Conservation (phyloP, 2,797 vertebrate genomes). For the Danio kyathit region DNA sequence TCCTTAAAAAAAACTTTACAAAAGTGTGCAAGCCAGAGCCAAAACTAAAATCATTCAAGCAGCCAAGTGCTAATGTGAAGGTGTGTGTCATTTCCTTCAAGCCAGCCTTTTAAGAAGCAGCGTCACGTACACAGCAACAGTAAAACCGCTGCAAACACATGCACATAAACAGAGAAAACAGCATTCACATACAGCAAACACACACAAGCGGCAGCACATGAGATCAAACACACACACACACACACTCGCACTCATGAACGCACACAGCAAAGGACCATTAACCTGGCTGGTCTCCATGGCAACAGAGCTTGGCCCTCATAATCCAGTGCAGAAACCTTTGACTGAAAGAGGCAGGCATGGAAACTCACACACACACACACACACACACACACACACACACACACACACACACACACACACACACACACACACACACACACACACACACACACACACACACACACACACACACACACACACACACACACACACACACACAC, state of each 20-base stretch:
- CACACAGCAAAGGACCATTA: conserved; percentile 51
- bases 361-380: conserved; percentile 4
- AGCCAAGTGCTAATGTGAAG: not conserved
- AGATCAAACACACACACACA: conserved; percentile 36
- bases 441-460: conserved; percentile 24
- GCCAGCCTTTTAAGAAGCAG: not conserved
- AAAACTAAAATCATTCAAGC: conserved; percentile 7
- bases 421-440: not conserved
- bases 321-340: conserved; percentile 54
- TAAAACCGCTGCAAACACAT: conserved; percentile 11
- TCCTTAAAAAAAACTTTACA: not conserved
- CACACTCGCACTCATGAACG: conserved; percentile 33
- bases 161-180: conserved; percentile 10
- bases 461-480: conserved; percentile 22
- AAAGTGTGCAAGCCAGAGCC: not conserved
- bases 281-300: conserved; percentile 59
- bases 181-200: not conserved
- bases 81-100: not conserved
- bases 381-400: conserved; percentile 24
- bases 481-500: conserved; percentile 9
- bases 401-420: conserved; percentile 24
- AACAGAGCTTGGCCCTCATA: conserved; percentile 58
- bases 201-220: not conserved
- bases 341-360: conserved; percentile 46
- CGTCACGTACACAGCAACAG: not conserved